Conservation (phyloP, 2,113 vertebrate genomes). For the Calidris pugnax region DNA sequence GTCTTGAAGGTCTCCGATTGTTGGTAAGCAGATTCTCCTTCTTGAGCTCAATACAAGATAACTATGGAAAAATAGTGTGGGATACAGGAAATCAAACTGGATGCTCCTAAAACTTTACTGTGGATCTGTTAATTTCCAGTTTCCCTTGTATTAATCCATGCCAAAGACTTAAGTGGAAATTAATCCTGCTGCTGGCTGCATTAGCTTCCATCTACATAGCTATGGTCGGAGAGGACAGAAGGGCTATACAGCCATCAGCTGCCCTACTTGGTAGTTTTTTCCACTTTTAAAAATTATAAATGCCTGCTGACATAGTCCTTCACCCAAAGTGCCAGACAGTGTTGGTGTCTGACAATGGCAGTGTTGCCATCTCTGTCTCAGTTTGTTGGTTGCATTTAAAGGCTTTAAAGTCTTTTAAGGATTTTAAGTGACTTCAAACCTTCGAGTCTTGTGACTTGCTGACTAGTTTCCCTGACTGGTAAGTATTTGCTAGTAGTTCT, state of each 20-base stretch:
- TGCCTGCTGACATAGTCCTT: not conserved
- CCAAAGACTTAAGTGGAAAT: not conserved
- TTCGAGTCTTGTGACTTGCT: not conserved
- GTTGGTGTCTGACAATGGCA: not conserved
- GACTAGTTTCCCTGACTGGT: not conserved
- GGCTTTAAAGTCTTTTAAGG: not conserved
- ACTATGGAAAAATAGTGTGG: not conserved
- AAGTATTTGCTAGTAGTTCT: not conserved
- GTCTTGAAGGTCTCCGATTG: not conserved
- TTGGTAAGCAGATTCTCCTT: not conserved
- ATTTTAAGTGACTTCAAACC: not conserved
- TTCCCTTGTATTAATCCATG: not conserved
- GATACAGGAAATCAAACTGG: not conserved
- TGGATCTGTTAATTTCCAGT: not conserved
- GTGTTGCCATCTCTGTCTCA: not conserved
- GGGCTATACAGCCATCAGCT: not conserved
- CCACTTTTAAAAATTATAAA: not conserved
- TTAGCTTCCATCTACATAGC: not conserved
- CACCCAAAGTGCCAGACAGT: not conserved
- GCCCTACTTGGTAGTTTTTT: not conserved
- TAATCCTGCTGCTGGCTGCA: not conserved
- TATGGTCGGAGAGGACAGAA: not conserved
- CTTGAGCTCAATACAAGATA: not conserved
- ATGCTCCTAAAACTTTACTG: not conserved
- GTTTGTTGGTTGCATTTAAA: not conserved